These are phyloP conservation scores for Drosophila pachea DNA, from an alignment of 1,140 invertebrate genomes.

Conservation along the genomic window DNA sequence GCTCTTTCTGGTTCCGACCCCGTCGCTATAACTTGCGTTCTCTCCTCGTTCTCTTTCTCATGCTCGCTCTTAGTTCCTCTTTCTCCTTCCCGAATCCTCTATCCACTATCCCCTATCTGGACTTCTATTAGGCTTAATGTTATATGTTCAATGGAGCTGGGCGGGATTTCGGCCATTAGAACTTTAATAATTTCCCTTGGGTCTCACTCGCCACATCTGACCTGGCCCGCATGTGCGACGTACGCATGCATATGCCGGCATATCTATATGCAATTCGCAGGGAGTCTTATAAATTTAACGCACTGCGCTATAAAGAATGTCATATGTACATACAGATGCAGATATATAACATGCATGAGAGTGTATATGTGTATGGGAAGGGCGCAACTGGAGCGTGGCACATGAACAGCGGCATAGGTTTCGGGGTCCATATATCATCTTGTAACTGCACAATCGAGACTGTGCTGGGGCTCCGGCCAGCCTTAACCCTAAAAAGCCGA, in stretches of 20 bases:
- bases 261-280: not conserved
- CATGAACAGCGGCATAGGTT: conserved; percentile 46
- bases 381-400: conserved; percentile 43
- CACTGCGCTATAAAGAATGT: conserved; percentile 45
- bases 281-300: conserved; percentile 39
- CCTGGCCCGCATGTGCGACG: not conserved
- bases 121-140: no score
- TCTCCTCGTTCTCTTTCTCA: no score
- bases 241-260: not conserved
- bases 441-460: conserved; percentile 15
- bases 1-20: no score
- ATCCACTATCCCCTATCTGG: no score
- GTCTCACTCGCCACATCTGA: conserved; percentile 12
- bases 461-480: not conserved
- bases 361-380: conserved; percentile 12
- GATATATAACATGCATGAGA: no score
- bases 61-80: no score
- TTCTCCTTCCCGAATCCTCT: no score
- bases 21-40: no score
- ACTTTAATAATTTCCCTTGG: conserved; percentile 39
- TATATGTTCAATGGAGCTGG: no score
- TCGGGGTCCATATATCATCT: conserved; percentile 34
- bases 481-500: no score
- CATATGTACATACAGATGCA: not conserved
- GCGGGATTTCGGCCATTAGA: conserved; percentile 23